A percentile compares a stretch with the other conserved stretches of the same genome.
Evolutionary conservation across 1,140 invertebrate species (phyloP).

Genomic region (Listronotus bonariensis): DNA sequence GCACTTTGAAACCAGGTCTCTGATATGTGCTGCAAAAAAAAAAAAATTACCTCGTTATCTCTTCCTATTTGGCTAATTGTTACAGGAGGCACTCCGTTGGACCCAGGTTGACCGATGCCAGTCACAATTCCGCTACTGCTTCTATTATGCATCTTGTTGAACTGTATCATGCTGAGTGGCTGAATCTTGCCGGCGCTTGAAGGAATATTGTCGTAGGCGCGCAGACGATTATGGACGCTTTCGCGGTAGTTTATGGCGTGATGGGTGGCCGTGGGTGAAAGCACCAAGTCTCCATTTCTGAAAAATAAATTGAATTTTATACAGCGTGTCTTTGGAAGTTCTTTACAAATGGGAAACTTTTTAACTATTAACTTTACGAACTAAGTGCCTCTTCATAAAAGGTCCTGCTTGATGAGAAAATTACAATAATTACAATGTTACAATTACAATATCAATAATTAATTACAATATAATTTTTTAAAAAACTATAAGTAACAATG

Average conservation of each 20-base stretch:
- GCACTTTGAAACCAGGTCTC: too few species aligned
- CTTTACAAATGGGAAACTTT: too few species aligned
- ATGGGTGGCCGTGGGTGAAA: slow-evolving; percentile 72
- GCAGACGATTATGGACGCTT: slow-evolving; percentile 76
- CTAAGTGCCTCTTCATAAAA: too few species aligned
- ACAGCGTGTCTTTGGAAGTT: too few species aligned
- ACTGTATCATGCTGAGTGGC: slow-evolving; percentile 49
- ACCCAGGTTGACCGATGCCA: slow-evolving; percentile 26
- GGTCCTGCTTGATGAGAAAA: too few species aligned
- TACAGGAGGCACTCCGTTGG: slow-evolving; percentile 25
- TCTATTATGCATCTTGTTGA: slow-evolving; percentile 47
- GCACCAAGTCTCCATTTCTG: slow-evolving; percentile 71
- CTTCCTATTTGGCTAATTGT: slow-evolving; percentile 27
- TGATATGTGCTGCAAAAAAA: neutral
- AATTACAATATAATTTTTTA: too few species aligned
- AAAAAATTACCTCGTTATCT: slow-evolving; percentile 1
- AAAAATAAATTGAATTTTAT: too few species aligned
- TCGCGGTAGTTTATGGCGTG: slow-evolving; percentile 77
- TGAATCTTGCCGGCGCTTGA: slow-evolving; percentile 49
- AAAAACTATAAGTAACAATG: too few species aligned
- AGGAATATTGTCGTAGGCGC: slow-evolving; percentile 70
- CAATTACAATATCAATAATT: too few species aligned
- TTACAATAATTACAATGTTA: too few species aligned
- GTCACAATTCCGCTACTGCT: slow-evolving; percentile 42
- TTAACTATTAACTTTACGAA: too few species aligned